Evolutionary conservation across 2,888 invertebrate species (phyloP).

Genomic region (Noctua janthe): DNA sequence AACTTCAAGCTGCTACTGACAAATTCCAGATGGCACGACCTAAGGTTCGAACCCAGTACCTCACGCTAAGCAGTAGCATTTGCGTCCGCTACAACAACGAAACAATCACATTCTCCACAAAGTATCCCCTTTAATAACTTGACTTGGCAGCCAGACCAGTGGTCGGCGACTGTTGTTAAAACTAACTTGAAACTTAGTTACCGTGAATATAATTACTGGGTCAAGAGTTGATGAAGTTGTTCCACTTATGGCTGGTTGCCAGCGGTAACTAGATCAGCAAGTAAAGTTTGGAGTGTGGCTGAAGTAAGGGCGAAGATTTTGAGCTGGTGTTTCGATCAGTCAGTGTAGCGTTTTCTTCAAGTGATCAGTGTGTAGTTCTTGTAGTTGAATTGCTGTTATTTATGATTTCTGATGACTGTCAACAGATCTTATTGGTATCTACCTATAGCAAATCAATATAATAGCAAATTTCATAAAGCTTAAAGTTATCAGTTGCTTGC

Average conservation of each 20-base stretch:
- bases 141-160: constrained; percentile 5
- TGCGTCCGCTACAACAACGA: background rate
- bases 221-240: constrained; percentile 46
- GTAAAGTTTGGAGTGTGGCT: constrained; percentile 18
- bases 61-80: background rate
- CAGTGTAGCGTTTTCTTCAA: background rate
- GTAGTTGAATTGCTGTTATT: too few species aligned
- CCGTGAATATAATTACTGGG: constrained; percentile 53
- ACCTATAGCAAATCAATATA: too few species aligned
- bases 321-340: background rate
- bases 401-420: background rate
- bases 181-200: constrained; percentile 33
- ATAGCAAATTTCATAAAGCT: too few species aligned
- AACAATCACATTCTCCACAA: background rate
- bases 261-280: constrained; percentile 29
- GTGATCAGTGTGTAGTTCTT: background rate
- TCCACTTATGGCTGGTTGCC: constrained; percentile 42
- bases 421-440: background rate
- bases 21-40: too few species aligned
- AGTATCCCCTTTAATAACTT: background rate
- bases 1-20: too few species aligned
- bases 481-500: too few species aligned
- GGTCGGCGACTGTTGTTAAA: constrained; percentile 14
- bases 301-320: background rate
- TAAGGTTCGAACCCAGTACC: too few species aligned